Evolutionary conservation across 2,113 vertebrate genomes (phyloP).

Genomic region (Pardalotus punctatus): DNA sequence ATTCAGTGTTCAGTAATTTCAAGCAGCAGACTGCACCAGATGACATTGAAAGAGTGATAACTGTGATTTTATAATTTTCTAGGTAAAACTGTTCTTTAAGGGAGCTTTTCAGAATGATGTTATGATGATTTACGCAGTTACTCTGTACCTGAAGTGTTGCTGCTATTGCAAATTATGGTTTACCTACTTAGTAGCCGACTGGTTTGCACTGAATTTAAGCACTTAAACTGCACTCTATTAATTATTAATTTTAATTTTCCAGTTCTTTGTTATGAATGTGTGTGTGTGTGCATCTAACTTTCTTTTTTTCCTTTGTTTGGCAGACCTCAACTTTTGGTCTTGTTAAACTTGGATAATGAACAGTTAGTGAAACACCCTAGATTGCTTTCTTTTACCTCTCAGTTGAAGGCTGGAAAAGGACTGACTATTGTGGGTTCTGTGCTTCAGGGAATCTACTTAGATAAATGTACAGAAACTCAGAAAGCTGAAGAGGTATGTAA

Average conservation of each 20-base stretch:
- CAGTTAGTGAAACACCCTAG: slow-evolving; percentile 88
- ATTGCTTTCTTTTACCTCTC: slow-evolving; percentile 88
- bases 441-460: slow-evolving; percentile 89
- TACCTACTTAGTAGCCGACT: neutral
- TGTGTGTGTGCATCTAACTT: neutral
- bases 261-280: neutral
- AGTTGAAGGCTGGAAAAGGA: slow-evolving; percentile 95
- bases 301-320: neutral
- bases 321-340: slow-evolving; percentile 92
- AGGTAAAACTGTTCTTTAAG: neutral
- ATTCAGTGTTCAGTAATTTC: neutral
- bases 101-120: neutral
- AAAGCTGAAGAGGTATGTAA: slow-evolving; percentile 85
- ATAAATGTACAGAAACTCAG: slow-evolving; percentile 83
- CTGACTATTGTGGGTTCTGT: slow-evolving; percentile 93
- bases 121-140: neutral
- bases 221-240: neutral
- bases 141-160: neutral
- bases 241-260: neutral
- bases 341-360: slow-evolving; percentile 86
- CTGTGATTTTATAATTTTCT: neutral
- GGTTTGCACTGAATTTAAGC: neutral
- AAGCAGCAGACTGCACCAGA: neutral
- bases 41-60: neutral
- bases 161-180: neutral